Base-by-base conservation (phyloP, 2,888 invertebrate genomes). In the Melikaiella ostensackeni region DNA sequence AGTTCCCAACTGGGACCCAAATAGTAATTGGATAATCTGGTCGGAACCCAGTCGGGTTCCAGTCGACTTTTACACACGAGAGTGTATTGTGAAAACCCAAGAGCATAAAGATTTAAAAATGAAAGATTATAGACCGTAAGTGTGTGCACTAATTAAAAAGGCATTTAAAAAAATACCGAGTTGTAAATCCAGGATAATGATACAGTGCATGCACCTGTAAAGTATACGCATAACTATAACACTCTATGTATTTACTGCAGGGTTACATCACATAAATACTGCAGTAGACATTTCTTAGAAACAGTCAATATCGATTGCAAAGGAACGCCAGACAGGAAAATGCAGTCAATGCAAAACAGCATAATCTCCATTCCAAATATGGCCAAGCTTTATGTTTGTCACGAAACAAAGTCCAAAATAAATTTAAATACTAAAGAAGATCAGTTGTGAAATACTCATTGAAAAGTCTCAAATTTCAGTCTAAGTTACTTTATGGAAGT, bases 251-350 rank as follows among this genome's bases (percentile, higher is more conserved):
- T 27, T 30, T 46, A 70, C 66, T n/a, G 35, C 35, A 21, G 30
- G 33, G 61, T 80, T 80, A 77, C 77, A 74, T 78, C 78, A 76
- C 66, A 62, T 76, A 63, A 74, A 50, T 55, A 63, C 38, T 63
- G 64, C 64, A 30, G 74, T 38, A 70, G 73, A 8, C 75, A 63
- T 21, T 74, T 74, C 50, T 70, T n/a, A 50, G 70, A 70, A 70
- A 70, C 46, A 30, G 30, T 13, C 70, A 70, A 50, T 70, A 70
- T 70, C 70, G 70, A 70, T 70, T 70, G 70, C 66, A 70, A 70
- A 70, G 21, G n/a, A 50, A 50, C 50, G 9, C 50, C 50, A 70
- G 70, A 50, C 70, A 70, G 30, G 70, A 70, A 70, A 70, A 50
- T 59, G 70, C 70, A 70, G 46, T 30, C 30, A 70, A 30, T 19